Evolutionary conservation across 2,797 vertebrate species (phyloP).

Genomic region (Acipenser ruthenus): DNA sequence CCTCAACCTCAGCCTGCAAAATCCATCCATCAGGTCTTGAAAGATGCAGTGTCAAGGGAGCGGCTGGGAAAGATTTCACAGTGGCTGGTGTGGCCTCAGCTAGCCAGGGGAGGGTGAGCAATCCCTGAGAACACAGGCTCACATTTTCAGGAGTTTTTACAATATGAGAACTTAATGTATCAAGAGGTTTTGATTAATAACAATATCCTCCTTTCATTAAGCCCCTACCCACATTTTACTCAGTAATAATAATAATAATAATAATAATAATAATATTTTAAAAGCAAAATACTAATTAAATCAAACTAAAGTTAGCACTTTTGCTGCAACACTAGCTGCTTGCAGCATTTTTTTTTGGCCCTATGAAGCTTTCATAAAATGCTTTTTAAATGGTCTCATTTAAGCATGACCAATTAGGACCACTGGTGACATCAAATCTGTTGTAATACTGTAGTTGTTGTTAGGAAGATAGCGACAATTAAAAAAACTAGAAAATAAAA

Average conservation of each 20-base stretch:
- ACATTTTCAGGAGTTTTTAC: too few relatives aligned
- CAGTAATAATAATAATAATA: too few relatives aligned
- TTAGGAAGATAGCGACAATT: too few relatives aligned
- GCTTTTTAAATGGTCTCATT: constrained; percentile 55
- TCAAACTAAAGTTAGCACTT: too few relatives aligned
- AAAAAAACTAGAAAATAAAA: too few relatives aligned
- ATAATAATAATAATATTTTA: too few relatives aligned
- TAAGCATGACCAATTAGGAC: constrained; percentile 39
- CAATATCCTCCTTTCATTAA: too few relatives aligned
- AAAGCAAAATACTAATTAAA: too few relatives aligned
- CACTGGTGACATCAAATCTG: constrained; percentile 50
- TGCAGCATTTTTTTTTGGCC: constrained; percentile 30
- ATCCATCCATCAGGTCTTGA: constrained; percentile 61
- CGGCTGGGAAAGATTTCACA: constrained; percentile 55
- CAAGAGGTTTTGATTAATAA: too few relatives aligned
- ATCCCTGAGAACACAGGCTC: background rate
- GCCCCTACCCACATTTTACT: too few relatives aligned
- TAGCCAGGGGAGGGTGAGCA: constrained; percentile 29
- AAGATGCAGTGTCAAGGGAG: constrained; percentile 39
- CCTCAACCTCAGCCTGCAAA: constrained; percentile 64
- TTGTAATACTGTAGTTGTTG: background rate
- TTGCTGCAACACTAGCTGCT: too few relatives aligned
- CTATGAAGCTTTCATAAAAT: constrained; percentile 51
- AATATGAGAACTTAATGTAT: too few relatives aligned
- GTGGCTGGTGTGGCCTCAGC: constrained; percentile 42